These are phyloP conservation scores for Chloroclystis v-ata DNA, from an alignment of 2,888 invertebrate genomes.

Conservation along the genomic window DNA sequence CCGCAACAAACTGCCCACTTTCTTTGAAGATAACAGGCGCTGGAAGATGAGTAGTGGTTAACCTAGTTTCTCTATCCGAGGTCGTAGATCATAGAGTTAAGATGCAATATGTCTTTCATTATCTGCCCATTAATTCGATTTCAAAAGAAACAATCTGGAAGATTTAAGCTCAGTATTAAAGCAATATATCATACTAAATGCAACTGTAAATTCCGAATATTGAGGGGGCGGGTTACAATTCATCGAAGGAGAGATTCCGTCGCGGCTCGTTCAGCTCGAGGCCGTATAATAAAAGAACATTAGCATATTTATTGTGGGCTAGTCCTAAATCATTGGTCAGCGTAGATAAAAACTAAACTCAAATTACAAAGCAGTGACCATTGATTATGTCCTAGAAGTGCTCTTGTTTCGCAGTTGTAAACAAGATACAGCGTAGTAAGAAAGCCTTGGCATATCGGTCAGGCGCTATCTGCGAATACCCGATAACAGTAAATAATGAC, in stretches of 20 bases:
- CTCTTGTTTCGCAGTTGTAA: slow-evolving; percentile 14
- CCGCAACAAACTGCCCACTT: slow-evolving; percentile 5
- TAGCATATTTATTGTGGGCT: slow-evolving; percentile 40
- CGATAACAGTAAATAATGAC: slow-evolving; percentile 26
- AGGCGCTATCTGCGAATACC: slow-evolving; percentile 26
- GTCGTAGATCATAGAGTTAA: slow-evolving; percentile 3
- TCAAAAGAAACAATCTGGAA: not conserved
- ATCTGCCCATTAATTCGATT: slow-evolving; percentile 1
- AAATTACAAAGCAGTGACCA: slow-evolving; percentile 17
- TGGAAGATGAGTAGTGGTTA: not conserved
- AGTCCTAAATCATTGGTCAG: slow-evolving; percentile 35
- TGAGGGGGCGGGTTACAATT: slow-evolving; percentile 40
- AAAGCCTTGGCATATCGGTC: slow-evolving; percentile 34
- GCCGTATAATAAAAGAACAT: slow-evolving; percentile 34
- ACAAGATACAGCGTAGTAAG: slow-evolving; percentile 25
- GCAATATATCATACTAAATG: slow-evolving; percentile 19
- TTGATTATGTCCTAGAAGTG: slow-evolving; percentile 15
- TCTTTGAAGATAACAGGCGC: not conserved
- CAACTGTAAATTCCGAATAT: slow-evolving; percentile 24
- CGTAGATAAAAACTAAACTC: slow-evolving; percentile 29
- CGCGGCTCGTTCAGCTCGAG: slow-evolving; percentile 35
- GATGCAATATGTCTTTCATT: not conserved
- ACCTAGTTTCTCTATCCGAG: slow-evolving; percentile 5
- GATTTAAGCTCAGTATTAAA: not conserved
- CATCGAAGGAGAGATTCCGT: slow-evolving; percentile 35